Evolutionary conservation across 2,113 vertebrate species (phyloP).

Genomic region (Sialia sialis): DNA sequence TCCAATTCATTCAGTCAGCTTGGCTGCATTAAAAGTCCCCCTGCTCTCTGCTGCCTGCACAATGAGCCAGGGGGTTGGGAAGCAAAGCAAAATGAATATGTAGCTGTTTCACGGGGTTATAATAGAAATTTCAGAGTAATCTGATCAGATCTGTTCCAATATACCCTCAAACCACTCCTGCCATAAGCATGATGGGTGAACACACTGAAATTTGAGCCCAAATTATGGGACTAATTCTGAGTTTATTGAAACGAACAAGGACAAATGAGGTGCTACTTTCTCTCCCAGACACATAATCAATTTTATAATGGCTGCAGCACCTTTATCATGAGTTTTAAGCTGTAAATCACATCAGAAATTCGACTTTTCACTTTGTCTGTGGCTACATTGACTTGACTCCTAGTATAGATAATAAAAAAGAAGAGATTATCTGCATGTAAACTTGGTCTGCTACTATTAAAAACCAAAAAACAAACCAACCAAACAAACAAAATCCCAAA

Average conservation of each 20-base stretch:
- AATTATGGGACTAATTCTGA: conserved; percentile 39
- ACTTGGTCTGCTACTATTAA: rapidly evolving
- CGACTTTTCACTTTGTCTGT: not conserved
- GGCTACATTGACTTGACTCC: not conserved
- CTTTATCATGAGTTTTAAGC: not conserved
- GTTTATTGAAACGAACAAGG: conserved; percentile 54
- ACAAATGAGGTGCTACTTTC: conserved; percentile 27
- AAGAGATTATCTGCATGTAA: not conserved
- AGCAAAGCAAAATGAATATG: not conserved
- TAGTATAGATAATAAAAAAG: not conserved
- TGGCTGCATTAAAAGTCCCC: not conserved
- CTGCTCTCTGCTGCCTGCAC: not conserved
- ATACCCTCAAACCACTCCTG: not conserved
- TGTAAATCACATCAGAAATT: not conserved
- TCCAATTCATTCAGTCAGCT: not conserved
- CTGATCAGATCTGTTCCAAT: conserved; percentile 23
- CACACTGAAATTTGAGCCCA: not conserved
- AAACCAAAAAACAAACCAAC: not conserved
- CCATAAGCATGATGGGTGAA: not conserved
- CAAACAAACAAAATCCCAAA: not conserved
- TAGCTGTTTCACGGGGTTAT: not conserved
- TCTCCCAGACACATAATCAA: not conserved
- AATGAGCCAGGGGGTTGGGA: not conserved
- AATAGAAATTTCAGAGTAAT: conserved; percentile 10
- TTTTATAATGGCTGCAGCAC: not conserved